Evolutionary conservation across 2,888 invertebrate species (phyloP), one percentile per base, ranked within the genome.

Genomic region (Amorpha juglandis): DNA sequence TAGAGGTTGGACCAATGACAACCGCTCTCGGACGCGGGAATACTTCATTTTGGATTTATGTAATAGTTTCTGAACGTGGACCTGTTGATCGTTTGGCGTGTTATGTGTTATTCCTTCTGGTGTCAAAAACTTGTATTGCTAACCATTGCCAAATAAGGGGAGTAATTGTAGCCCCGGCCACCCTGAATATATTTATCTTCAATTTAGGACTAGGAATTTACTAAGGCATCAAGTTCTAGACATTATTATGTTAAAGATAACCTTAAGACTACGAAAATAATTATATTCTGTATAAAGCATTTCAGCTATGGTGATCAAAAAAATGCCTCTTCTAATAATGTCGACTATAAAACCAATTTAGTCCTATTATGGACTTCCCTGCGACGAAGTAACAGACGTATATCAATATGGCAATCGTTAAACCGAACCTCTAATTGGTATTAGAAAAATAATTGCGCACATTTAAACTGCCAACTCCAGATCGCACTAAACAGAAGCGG

Each of bases 1-100:
- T 58, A 58, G 38, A 38, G 58, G 58, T 58, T 58, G 42, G 58
- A 58, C 58, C 58, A 58, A 58, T 58, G 38, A 58, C 58, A 42
- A 58, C 9, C 58, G 58, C 38, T 38, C n/a, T 38, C 52, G 52
- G 11, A 58, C 42, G 42, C 58, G 58, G 42, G 42, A 58, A 58
- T 14, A 33, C 35, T 35, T 53, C n/a, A 53, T 53, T 53, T 53
- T n/a, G 53, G 33, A n/a, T 19, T 19, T 58, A 42, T 58, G 19
- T 58, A 19, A 58, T 42, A 58, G 55, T 35, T 38, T 55, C 55
- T 16, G 19, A 38, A 55, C 38, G 52, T 27, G 14, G 35, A 53
- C 53, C 33, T 35, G 53, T 53, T 53, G 53, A 53, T 53, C 33
- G n/a, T 33, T 27, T 53, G 52, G 12, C 1, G 27, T 11, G 52